These are phyloP conservation scores for Latrodectus geometricus DNA, from an alignment of 1,140 invertebrate genomes.

Conservation along the genomic window DNA sequence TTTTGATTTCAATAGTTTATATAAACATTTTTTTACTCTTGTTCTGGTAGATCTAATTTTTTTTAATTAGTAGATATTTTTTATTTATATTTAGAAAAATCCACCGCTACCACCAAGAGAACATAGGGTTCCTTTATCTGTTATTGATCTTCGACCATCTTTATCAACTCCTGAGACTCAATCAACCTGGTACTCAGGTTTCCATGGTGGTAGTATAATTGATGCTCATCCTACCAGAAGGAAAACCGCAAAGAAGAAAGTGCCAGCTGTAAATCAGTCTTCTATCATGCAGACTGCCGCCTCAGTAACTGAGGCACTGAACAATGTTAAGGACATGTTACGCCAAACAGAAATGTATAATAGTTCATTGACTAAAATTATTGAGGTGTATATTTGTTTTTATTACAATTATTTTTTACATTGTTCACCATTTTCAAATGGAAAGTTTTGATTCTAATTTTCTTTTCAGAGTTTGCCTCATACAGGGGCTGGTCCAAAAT, in stretches of 20 bases:
- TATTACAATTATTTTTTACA: neutral
- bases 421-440: neutral
- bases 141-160: constrained; percentile 27
- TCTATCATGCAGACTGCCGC: constrained; percentile 21
- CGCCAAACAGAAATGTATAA: constrained; percentile 35
- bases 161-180: constrained; percentile 3
- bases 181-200: constrained; percentile 46
- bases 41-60: neutral
- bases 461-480: constrained; percentile 37
- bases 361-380: constrained; percentile 10
- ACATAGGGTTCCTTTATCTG: constrained; percentile 30
- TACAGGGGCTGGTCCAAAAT: constrained; percentile 58
- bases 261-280: neutral
- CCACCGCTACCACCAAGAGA: constrained; percentile 56
- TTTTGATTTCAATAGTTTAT: no score
- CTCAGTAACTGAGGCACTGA: constrained; percentile 46
- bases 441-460: neutral
- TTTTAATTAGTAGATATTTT: constrained; percentile 19
- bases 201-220: constrained; percentile 28
- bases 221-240: constrained; percentile 41
- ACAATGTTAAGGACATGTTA: constrained; percentile 52
- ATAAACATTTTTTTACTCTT: no score
- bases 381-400: constrained; percentile 35
- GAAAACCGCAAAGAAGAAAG: constrained; percentile 2
- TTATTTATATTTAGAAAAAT: constrained; percentile 44